Conservation (phyloP, 1,140 invertebrate species). For the Rhopalosiphum maidis region DNA sequence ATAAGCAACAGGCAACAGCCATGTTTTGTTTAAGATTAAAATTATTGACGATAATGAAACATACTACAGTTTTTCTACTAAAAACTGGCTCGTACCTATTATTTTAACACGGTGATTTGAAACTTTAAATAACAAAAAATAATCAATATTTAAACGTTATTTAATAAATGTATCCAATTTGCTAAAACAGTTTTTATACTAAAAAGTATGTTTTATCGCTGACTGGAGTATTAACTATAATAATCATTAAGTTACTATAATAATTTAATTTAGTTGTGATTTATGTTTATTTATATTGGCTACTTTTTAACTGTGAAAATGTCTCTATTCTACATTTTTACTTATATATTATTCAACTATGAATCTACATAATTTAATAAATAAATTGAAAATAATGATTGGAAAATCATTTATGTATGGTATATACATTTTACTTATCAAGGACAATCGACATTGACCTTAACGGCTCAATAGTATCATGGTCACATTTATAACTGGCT, state of each 20-base stretch:
- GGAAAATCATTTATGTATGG: constrained; percentile 5
- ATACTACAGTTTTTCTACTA: neutral
- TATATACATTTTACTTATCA: constrained; percentile 49
- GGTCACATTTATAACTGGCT: constrained; percentile 43
- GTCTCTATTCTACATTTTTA: neutral
- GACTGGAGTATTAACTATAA: neutral
- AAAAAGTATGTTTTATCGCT: neutral
- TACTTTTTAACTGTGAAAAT: neutral
- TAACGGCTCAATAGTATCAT: constrained; percentile 53
- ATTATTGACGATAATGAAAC: neutral
- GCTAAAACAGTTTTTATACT: neutral
- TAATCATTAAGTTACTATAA: neutral
- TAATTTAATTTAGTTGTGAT: neutral
- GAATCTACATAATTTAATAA: neutral
- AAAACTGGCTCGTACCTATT: too few relatives aligned
- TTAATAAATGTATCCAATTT: neutral
- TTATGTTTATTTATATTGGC: neutral
- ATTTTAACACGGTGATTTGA: neutral
- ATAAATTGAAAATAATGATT: neutral
- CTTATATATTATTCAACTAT: neutral
- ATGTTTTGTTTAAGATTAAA: neutral
- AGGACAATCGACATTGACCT: constrained; percentile 56
- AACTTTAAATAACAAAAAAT: neutral
- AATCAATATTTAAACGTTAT: neutral
- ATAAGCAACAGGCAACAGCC: neutral